Percentiles rank a stretch among this genome's conserved stretches.
Conservation (phyloP, 2,888 invertebrate species). For the Erebia epiphron region DNA sequence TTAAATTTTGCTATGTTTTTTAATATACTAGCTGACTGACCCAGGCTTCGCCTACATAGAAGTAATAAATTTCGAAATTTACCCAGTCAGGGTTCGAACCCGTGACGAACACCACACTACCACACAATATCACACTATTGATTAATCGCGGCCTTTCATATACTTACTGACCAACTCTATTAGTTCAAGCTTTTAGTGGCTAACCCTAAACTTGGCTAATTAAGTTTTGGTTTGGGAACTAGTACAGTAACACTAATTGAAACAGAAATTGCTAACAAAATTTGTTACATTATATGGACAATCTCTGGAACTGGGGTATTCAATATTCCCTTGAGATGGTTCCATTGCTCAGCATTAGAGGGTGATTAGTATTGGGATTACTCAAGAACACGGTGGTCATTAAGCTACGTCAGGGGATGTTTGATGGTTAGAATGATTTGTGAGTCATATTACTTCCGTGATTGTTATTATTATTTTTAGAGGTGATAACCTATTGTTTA, state of each 20-base stretch:
- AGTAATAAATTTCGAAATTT: no score
- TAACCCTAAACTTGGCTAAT: conserved; percentile 11
- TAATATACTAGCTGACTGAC: no score
- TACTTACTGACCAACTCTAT: neutral
- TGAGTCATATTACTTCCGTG: neutral
- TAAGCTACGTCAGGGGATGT: conserved; percentile 28
- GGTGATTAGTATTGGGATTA: conserved; percentile 35
- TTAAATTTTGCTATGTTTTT: no score
- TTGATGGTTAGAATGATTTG: conserved; percentile 8
- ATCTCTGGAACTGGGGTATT: conserved; percentile 1
- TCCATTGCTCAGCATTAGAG: conserved; percentile 26
- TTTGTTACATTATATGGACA: conserved; percentile 2
- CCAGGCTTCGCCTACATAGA: no score
- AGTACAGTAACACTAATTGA: neutral
- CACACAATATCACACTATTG: neutral
- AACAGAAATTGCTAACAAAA: conserved; percentile 3
- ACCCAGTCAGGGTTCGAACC: no score
- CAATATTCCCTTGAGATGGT: conserved; percentile 19
- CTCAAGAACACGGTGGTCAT: conserved; percentile 30
- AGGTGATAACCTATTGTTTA: neutral
- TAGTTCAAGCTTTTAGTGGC: neutral
- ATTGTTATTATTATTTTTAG: neutral
- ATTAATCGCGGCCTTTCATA: neutral
- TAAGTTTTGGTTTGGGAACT: neutral
- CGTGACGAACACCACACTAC: no score